Percentiles rank a stretch among this genome's conserved stretches.
Conservation (phyloP, 2,888 invertebrate species). For the Trichogramma dendrolimi region DNA sequence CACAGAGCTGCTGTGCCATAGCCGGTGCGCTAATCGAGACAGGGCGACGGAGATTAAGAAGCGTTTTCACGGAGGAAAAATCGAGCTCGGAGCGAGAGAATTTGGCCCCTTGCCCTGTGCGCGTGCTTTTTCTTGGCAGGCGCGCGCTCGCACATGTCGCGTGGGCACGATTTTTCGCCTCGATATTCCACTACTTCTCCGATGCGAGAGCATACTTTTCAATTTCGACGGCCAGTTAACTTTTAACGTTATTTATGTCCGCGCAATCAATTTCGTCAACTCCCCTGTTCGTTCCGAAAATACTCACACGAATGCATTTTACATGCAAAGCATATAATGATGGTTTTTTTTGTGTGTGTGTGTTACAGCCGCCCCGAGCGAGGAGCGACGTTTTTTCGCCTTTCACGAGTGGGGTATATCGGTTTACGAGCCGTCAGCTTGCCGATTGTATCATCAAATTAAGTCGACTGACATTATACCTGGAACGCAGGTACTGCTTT, state of each 20-base stretch:
- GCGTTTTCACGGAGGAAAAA: not conserved
- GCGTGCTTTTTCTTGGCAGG: too few relatives aligned
- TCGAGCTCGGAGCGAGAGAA: not conserved
- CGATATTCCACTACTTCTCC: too few relatives aligned
- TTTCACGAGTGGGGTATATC: slow-evolving; percentile 74
- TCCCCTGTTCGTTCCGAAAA: too few relatives aligned
- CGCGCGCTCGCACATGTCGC: not conserved
- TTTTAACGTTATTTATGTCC: too few relatives aligned
- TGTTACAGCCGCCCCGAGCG: slow-evolving; percentile 56
- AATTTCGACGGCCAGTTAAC: too few relatives aligned
- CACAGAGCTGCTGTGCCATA: not conserved
- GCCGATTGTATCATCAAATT: slow-evolving; percentile 67
- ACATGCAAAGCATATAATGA: not conserved
- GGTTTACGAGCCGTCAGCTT: slow-evolving; percentile 68
- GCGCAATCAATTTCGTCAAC: too few relatives aligned
- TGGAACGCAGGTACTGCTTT: slow-evolving; percentile 59
- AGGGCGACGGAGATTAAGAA: slow-evolving; percentile 18
- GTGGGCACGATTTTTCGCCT: not conserved
- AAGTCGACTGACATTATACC: slow-evolving; percentile 68
- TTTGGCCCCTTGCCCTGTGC: too few relatives aligned
- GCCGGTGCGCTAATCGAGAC: not conserved
- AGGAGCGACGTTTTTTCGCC: slow-evolving; percentile 67
- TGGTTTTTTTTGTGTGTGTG: not conserved
- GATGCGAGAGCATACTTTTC: too few relatives aligned
- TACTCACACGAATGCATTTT: too few relatives aligned